A percentile compares a stretch with the other conserved stretches of the same genome.
Conservation (phyloP, 2,797 vertebrate species). For the Chlorospingus semifuscus region DNA sequence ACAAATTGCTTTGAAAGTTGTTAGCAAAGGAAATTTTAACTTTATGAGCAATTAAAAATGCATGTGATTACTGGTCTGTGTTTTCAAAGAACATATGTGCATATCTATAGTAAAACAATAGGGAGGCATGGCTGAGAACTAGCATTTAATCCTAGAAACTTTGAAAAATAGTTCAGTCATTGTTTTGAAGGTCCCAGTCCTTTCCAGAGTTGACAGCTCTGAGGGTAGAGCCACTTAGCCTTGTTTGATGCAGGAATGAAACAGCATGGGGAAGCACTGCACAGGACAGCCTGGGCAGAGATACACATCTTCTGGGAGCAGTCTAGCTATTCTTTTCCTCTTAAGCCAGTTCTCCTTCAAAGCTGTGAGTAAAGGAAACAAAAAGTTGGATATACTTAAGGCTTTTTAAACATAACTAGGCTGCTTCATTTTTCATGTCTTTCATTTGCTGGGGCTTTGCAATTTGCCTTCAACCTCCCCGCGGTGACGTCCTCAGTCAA, state of each 20-base stretch:
- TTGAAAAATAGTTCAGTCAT: background rate
- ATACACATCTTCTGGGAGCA: background rate
- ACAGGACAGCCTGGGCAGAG: background rate
- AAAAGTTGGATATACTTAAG: conserved; percentile 34
- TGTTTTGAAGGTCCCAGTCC: background rate
- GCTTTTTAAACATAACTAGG: conserved; percentile 32
- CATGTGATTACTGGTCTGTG: background rate
- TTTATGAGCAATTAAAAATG: background rate
- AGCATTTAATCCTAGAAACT: background rate
- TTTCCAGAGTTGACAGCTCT: background rate
- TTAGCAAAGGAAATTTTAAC: background rate
- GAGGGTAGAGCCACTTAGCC: background rate
- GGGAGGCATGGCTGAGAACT: background rate
- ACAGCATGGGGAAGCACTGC: background rate
- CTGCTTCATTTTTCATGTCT: conserved; percentile 42
- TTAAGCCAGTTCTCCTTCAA: conserved; percentile 11
- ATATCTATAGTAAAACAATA: background rate
- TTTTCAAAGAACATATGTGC: background rate
- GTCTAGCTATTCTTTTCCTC: background rate
- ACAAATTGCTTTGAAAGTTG: background rate
- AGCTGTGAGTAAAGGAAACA: conserved; percentile 38
- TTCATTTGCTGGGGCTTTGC: conserved; percentile 41
- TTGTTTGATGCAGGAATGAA: background rate
- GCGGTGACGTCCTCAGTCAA: conserved; percentile 52
- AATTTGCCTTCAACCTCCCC: conserved; percentile 28